Evolutionary conservation across 2,797 vertebrate species (phyloP).

Genomic region (Siniperca undulata): DNA sequence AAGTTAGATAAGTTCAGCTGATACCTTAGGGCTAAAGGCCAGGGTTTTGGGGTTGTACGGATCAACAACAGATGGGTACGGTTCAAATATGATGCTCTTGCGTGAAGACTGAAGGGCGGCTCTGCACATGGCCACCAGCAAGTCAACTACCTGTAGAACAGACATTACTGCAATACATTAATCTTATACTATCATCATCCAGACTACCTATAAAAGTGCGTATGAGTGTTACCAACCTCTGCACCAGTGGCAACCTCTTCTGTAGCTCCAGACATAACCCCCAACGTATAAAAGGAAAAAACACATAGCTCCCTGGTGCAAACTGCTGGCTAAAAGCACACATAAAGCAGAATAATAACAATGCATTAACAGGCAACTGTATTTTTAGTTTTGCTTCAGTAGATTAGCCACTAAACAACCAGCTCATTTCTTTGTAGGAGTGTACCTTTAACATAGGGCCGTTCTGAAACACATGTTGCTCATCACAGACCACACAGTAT

Average conservation of each 20-base stretch:
- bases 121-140: conserved; percentile 94
- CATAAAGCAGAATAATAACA: conserved; percentile 15
- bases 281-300: conserved; percentile 94
- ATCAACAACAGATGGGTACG: conserved; percentile 94
- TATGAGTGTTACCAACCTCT: conserved; percentile 84
- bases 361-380: neutral
- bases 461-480: conserved; percentile 97
- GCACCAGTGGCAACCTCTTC: conserved; percentile 95
- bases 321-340: conserved; percentile 89
- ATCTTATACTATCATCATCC: neutral
- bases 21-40: conserved; percentile 94
- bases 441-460: conserved; percentile 96
- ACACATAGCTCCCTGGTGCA: conserved; percentile 96
- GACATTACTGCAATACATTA: conserved; percentile 9
- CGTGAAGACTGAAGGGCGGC: conserved; percentile 93
- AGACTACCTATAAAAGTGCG: neutral
- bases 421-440: neutral
- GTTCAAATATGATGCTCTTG: conserved; percentile 94
- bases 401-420: neutral
- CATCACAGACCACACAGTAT: conserved; percentile 96
- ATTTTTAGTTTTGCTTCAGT: neutral
- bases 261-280: conserved; percentile 93
- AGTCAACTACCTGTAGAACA: conserved; percentile 89
- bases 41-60: conserved; percentile 91
- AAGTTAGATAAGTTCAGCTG: neutral